A percentile compares a stretch with the other conserved stretches of the same genome.
These are phyloP conservation scores for Epistrophe eligans DNA, from an alignment of 2,888 invertebrate genomes.

Conservation along the genomic window DNA sequence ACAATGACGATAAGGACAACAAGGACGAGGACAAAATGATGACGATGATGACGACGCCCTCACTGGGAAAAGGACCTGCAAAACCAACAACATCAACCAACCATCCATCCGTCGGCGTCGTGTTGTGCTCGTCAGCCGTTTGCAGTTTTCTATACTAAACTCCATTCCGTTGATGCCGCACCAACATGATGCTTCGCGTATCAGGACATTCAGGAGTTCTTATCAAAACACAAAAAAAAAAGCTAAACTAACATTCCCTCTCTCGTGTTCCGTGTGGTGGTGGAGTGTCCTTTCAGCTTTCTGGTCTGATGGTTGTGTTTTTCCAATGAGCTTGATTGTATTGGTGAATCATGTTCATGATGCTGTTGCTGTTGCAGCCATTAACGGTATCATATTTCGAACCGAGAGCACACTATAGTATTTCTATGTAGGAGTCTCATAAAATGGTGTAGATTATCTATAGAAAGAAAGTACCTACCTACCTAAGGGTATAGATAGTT, in stretches of 20 bases:
- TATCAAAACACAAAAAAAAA: slow-evolving; percentile 45
- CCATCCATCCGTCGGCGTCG: slow-evolving; percentile 67
- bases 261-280: slow-evolving; percentile 8
- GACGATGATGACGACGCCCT: slow-evolving; percentile 74
- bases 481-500: neutral
- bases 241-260: slow-evolving; percentile 58
- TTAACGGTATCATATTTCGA: slow-evolving; percentile 66
- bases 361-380: slow-evolving; percentile 59
- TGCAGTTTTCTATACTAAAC: slow-evolving; percentile 26
- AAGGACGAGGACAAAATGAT: slow-evolving; percentile 26
- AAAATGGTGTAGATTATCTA: slow-evolving; percentile 12
- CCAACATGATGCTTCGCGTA: slow-evolving; percentile 61
- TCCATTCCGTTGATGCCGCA: neutral
- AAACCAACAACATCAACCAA: slow-evolving; percentile 75
- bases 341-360: slow-evolving; percentile 47
- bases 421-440: slow-evolving; percentile 12
- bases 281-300: slow-evolving; percentile 26
- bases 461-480: neutral
- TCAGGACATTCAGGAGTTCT: slow-evolving; percentile 45
- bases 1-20: slow-evolving; percentile 27
- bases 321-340: slow-evolving; percentile 56
- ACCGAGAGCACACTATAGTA: neutral
- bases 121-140: slow-evolving; percentile 48
- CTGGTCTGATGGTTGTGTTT: slow-evolving; percentile 61
- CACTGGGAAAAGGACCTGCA: slow-evolving; percentile 71